Conservation (phyloP, 2,113 vertebrate genomes). For the Phrynosoma blainvillii region DNA sequence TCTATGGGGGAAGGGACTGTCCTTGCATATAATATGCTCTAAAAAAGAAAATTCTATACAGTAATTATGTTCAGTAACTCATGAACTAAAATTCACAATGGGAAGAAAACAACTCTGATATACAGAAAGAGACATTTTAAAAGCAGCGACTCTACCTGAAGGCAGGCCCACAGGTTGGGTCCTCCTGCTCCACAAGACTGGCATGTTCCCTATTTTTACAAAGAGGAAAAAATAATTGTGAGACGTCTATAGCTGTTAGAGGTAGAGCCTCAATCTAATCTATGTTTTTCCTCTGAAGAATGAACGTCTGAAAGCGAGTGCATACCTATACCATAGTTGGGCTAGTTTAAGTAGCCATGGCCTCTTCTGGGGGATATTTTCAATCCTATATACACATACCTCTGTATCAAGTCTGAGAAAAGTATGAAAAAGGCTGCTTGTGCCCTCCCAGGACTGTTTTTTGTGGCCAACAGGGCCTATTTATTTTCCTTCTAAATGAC, state of each 20-base stretch:
- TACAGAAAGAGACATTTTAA: not conserved
- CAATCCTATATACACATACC: too few relatives aligned
- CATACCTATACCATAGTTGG: not conserved
- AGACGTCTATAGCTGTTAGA: not conserved
- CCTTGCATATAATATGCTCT: not conserved
- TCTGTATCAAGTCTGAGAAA: too few relatives aligned
- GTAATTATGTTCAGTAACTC: not conserved
- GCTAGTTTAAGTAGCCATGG: not conserved
- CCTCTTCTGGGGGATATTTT: too few relatives aligned
- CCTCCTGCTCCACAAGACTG: constrained; percentile 94
- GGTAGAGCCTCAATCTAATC: not conserved
- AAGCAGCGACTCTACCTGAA: constrained; percentile 84
- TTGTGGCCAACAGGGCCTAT: too few relatives aligned
- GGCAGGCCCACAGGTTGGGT: constrained; percentile 97
- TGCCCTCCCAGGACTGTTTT: too few relatives aligned
- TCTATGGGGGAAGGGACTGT: too few relatives aligned
- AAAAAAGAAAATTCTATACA: not conserved
- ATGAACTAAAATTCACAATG: fast-evolving
- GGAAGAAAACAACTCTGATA: not conserved
- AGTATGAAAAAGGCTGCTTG: too few relatives aligned
- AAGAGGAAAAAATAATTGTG: constrained; percentile 7
- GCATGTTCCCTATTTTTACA: constrained; percentile 86
- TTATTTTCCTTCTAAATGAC: too few relatives aligned
- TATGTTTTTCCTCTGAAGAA: not conserved
- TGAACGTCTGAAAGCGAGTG: not conserved